Evolutionary conservation across 2,113 vertebrate species (phyloP), one percentile per base, ranked within the genome.

Genomic region (Cynopterus brachyotis): DNA sequence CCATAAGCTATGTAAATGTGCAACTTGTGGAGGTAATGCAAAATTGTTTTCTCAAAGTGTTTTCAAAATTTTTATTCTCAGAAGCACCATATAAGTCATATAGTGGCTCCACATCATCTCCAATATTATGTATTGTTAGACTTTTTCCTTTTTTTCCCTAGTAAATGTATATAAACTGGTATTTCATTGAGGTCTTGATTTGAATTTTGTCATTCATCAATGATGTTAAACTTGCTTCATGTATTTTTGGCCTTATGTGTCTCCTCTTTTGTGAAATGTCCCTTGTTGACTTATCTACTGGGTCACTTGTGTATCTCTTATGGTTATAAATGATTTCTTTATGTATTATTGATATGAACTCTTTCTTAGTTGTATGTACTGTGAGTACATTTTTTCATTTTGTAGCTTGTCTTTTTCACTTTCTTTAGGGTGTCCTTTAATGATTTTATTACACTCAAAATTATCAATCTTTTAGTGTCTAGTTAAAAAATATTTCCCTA

Each of bases 61-160:
- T 87, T 83, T 16, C 11, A 88, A 95, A 84, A 59, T 89, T 91
- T 89, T 94, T 47, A 94, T 73, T 35, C 42, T 5, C 28, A 73
- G 62, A 79, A 70, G 37, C n/a, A 91, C 67, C 5, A 2, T 66
- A 1, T 59, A 83, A 91, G 37, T 82, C 59, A 70, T 81, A 22
- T 50, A 20, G 62, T 82, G 11, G 32, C 35, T 78, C 19, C 20
- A 79, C 10, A 11, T 79, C 10, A 66, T 89, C 28, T 59, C 5
- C 11, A 84, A 59, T 3, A 75, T 82, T 85, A 89, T 55, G 13
- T 47, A 50, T 70, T 89, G 32, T 40, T 35, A 84, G 20, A 55
- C 32, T 84, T 92, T 62, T 64, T 57, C 37, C 5, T 12, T 10
- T n/a, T 91, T 92, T 32, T 75, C 67, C 20, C 60, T 89, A 81